A percentile compares a stretch with the other conserved stretches of the same genome.
These are phyloP conservation scores for Choreutis nemorana DNA, from an alignment of 2,888 invertebrate genomes.

Conservation along the genomic window DNA sequence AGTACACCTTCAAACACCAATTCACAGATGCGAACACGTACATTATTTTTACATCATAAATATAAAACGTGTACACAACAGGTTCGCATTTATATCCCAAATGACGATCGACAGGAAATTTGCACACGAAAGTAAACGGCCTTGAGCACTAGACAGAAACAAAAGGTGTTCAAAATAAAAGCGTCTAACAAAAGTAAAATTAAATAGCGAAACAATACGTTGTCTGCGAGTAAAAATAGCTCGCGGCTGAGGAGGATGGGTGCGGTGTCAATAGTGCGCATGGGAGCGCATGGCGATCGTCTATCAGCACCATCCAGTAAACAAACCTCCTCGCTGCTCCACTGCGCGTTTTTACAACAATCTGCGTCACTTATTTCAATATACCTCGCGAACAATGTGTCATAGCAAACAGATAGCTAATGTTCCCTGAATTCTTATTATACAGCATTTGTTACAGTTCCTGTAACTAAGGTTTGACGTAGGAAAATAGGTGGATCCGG, in stretches of 20 bases:
- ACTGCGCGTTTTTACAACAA: constrained; percentile 46
- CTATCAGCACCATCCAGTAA: constrained; percentile 32
- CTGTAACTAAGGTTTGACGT: neutral
- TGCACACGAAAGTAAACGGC: no score
- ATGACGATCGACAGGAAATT: no score
- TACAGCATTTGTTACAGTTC: constrained; percentile 1
- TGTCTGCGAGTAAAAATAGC: constrained; percentile 33
- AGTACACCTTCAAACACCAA: no score
- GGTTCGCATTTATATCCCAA: no score
- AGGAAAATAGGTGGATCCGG: no score
- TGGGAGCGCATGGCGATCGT: constrained; percentile 10
- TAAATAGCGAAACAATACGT: constrained; percentile 20
- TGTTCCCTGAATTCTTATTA: constrained; percentile 8
- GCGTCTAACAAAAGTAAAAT: neutral
- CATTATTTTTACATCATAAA: no score
- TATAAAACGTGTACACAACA: no score
- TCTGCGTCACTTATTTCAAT: no score
- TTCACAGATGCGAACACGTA: no score
- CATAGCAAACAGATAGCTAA: neutral
- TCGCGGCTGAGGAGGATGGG: constrained; percentile 28
- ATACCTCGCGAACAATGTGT: neutral
- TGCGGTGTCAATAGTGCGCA: constrained; percentile 49
- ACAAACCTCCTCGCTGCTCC: constrained; percentile 30
- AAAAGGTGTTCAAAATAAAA: no score
- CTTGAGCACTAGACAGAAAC: no score